Conservation (phyloP, 2,797 vertebrate genomes). For the Acanthiza pusilla region DNA sequence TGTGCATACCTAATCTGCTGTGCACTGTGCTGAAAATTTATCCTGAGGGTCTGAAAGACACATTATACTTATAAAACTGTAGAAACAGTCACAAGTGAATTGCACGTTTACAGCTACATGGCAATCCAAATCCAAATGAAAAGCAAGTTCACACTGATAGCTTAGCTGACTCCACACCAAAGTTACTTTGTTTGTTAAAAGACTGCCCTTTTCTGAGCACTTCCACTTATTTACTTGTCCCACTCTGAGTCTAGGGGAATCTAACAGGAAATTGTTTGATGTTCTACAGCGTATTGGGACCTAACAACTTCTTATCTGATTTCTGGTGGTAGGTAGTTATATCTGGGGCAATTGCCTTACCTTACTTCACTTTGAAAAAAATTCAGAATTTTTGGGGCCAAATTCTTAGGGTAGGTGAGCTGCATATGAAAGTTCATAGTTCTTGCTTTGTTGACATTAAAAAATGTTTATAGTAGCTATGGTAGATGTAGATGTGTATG, state of each 20-base stretch:
- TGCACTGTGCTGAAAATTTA: not conserved
- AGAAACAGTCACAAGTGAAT: not conserved
- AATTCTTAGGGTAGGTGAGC: not conserved
- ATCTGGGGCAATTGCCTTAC: not conserved
- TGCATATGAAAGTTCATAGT: not conserved
- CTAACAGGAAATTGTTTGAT: not conserved
- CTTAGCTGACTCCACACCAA: not conserved
- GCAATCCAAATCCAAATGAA: not conserved
- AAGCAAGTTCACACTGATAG: not conserved
- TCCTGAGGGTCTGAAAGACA: not conserved
- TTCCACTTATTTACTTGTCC: not conserved
- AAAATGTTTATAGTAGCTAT: not conserved
- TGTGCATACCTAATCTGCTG: not conserved
- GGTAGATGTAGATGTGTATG: not conserved
- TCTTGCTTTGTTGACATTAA: not conserved
- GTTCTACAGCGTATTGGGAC: not conserved
- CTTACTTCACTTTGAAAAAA: not conserved
- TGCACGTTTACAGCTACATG: not conserved
- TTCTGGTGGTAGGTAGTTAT: not conserved
- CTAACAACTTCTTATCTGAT: not conserved
- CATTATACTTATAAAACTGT: not conserved
- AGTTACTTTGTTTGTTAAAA: not conserved
- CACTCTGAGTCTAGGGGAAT: not conserved
- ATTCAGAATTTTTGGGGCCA: not conserved
- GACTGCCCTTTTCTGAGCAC: not conserved